These are phyloP conservation scores for Echiichthys vipera DNA, from an alignment of 2,797 vertebrate genomes.

Conservation along the genomic window DNA sequence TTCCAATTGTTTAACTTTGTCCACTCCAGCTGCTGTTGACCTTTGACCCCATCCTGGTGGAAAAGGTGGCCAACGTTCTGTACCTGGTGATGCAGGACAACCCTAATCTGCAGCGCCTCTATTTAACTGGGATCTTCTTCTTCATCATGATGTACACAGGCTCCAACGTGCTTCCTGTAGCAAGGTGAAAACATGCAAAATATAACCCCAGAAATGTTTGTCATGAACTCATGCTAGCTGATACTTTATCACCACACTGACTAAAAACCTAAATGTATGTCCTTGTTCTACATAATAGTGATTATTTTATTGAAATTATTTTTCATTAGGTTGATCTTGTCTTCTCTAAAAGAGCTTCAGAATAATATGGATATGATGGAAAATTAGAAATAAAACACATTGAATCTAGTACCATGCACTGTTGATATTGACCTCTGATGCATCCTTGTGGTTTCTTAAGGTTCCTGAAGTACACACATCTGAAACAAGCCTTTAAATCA, in stretches of 20 bases:
- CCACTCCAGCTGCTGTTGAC: slow-evolving; percentile 92
- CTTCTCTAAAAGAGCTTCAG: background rate
- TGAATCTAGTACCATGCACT: too few species aligned
- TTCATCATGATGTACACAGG: slow-evolving; percentile 99
- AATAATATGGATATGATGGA: background rate
- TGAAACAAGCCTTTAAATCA: slow-evolving; percentile 98
- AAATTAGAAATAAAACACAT: background rate
- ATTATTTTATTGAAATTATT: background rate
- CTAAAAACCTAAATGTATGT: background rate
- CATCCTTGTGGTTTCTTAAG: slow-evolving; percentile 73
- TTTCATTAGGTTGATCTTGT: background rate
- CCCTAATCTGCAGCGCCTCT: slow-evolving; percentile 96
- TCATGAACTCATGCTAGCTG: background rate
- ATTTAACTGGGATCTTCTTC: slow-evolving; percentile 97
- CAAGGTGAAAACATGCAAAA: slow-evolving; percentile 87
- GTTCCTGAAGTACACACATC: slow-evolving; percentile 97
- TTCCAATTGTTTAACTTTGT: background rate
- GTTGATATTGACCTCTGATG: background rate
- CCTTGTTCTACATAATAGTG: background rate
- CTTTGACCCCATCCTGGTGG: slow-evolving; percentile 98
- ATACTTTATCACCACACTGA: background rate
- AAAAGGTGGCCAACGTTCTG: slow-evolving; percentile 95
- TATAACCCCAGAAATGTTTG: background rate
- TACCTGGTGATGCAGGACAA: slow-evolving; percentile 97
- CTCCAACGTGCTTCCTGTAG: slow-evolving; percentile 97